Evolutionary conservation across 37 sponge, comb jelly and placozoan species (phyloP), one percentile per base, ranked within the genome.

Genomic region (Agelas oroides): DNA sequence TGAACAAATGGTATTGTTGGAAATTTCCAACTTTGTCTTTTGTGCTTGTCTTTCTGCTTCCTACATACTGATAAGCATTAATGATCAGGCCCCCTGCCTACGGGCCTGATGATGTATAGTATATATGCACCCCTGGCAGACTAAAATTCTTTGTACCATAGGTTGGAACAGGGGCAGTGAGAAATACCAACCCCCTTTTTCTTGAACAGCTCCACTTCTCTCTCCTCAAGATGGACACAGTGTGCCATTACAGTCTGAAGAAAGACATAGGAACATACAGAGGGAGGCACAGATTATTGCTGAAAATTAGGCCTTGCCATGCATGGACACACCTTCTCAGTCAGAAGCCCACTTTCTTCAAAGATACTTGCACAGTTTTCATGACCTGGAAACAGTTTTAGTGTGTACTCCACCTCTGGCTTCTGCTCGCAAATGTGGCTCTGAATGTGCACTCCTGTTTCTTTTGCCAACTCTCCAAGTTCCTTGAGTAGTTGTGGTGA

Each of bases 161-260:
- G 58, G 64, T 92, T 92, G 56, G 92, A 92, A 63, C 40, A 64
- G 19, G 92, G 92, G 56, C 92, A 92, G 79, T 92, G 92, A 23
- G 75, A 76, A 16, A 92, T 76, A 19, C 88, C 92, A 18, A 83
- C 85, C 18, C 54, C 41, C 21, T 54, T 73, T 40, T 77, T 63
- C 23, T 78, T 70, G 39, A 83, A 83, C 16, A 88, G 23, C 1
- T 78, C 41, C 25, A 91, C 5, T 63, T 91, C 91, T 2, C 58
- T 40, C 32, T 80, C 82, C 2, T 36, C 60, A 77, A 86, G 53
- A 40, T 91, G 73, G 21, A 86, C 59, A 24, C 86, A 84, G 41
- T 91, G 91, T 24, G 91, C 91, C 64, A 91, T 68, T 55, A 63
- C n/a, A 8, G 79, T 89, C 87, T 86, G 59, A n/a, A n/a, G n/a